These are phyloP conservation scores for Esperia sulphurella DNA, from an alignment of 2,888 invertebrate genomes.

Conservation along the genomic window DNA sequence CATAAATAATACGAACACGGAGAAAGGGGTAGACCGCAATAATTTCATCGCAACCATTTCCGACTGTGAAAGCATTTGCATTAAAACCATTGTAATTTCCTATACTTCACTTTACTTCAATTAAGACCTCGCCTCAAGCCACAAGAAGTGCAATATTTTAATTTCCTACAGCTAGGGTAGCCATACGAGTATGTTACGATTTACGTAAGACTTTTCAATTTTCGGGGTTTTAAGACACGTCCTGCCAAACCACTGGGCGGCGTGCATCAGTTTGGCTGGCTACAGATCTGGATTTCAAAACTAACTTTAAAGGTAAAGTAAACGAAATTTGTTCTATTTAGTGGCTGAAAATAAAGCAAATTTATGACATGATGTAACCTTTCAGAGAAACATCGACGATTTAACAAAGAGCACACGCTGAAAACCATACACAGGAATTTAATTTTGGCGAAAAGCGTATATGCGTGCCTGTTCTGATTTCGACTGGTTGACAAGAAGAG, in stretches of 20 bases:
- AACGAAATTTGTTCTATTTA: no score
- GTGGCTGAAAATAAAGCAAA: no score
- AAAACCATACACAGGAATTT: conserved; percentile 26
- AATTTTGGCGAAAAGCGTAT: conserved; percentile 25
- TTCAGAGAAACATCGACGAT: conserved; percentile 13
- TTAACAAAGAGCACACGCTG: not conserved
- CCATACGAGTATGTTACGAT: no score
- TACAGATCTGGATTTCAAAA: no score
- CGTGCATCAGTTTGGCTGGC: no score
- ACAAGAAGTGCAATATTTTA: not conserved
- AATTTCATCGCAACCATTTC: conserved; percentile 30
- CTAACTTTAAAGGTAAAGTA: no score
- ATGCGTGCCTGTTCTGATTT: conserved; percentile 26
- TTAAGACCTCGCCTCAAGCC: conserved; percentile 18
- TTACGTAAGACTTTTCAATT: no score
- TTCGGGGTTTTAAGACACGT: no score
- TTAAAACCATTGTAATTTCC: conserved; percentile 34
- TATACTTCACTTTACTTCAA: conserved; percentile 33
- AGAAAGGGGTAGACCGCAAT: conserved; percentile 15
- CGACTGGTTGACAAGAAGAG: conserved; percentile 28
- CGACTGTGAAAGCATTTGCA: conserved; percentile 24
- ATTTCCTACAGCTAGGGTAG: not conserved
- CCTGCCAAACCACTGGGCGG: no score
- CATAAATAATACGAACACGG: conserved; percentile 24
- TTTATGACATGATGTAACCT: conserved; percentile 1